These are phyloP conservation scores for Theocolax elegans DNA, from an alignment of 1,140 invertebrate species.

Conservation along the genomic window DNA sequence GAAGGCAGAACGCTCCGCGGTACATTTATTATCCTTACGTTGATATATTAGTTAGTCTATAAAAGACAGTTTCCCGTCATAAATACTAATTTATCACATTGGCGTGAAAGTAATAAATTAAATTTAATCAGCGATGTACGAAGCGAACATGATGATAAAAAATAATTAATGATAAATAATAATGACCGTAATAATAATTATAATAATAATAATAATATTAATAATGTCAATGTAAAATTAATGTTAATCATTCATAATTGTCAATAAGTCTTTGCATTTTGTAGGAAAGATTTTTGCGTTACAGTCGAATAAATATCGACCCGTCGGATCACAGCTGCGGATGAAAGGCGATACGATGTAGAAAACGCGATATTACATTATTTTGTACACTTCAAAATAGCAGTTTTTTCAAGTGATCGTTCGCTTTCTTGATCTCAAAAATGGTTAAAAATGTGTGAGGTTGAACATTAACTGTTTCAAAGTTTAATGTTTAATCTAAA, in stretches of 20 bases:
- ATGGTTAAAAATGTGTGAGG: conserved; percentile 15
- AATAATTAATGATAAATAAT: conserved; percentile 24
- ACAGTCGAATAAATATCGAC: conserved; percentile 20
- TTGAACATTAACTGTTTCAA: no score
- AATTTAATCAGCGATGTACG: conserved; percentile 35
- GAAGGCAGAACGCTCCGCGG: conserved; percentile 2
- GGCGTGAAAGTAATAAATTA: conserved; percentile 45
- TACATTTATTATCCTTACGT: conserved; percentile 3
- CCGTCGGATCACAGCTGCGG: conserved; percentile 41
- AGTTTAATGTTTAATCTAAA: background rate
- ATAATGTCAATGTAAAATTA: conserved; percentile 32
- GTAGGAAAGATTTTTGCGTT: conserved; percentile 18
- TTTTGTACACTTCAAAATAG: conserved; percentile 11
- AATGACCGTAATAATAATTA: conserved; percentile 28
- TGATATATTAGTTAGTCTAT: conserved; percentile 25
- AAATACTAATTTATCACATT: conserved; percentile 48
- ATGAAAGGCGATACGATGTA: conserved; percentile 28
- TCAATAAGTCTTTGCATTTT: conserved; percentile 28
- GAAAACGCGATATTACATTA: background rate
- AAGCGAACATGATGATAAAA: conserved; percentile 24
- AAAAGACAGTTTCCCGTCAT: conserved; percentile 34
- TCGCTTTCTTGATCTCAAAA: background rate
- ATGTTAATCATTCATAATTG: conserved; percentile 30
- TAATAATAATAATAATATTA: conserved; percentile 32
- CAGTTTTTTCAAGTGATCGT: background rate